A percentile compares a stretch with the other conserved stretches of the same genome.
Evolutionary conservation across 2,888 invertebrate genomes (phyloP).

Genomic region (Acleris laterana): DNA sequence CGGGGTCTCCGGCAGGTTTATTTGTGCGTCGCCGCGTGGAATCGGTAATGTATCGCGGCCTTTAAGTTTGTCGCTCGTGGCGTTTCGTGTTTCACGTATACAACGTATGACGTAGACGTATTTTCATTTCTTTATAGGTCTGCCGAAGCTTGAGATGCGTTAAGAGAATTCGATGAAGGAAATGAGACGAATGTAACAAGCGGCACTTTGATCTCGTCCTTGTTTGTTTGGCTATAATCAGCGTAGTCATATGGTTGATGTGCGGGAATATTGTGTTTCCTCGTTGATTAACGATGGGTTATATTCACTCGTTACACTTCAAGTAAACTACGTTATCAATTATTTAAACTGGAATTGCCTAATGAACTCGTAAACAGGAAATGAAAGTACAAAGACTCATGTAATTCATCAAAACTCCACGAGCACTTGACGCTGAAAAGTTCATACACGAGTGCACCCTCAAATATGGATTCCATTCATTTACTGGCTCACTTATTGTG

Average conservation of each 20-base stretch:
- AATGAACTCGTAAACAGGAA: neutral
- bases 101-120: constrained; percentile 35
- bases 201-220: constrained; percentile 57
- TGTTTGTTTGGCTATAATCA: constrained; percentile 60
- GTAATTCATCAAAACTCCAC: constrained; percentile 1
- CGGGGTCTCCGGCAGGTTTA: constrained; percentile 51
- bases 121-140: constrained; percentile 38
- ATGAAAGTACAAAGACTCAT: constrained; percentile 7
- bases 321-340: neutral
- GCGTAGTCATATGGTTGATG: constrained; percentile 41
- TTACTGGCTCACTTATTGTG: constrained; percentile 27
- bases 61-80: constrained; percentile 45
- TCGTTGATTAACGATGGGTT: constrained; percentile 27
- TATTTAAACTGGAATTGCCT: neutral
- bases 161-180: constrained; percentile 49
- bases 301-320: neutral
- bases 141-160: constrained; percentile 41
- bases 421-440: constrained; percentile 12
- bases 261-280: constrained; percentile 44
- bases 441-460: constrained; percentile 28
- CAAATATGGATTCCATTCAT: constrained; percentile 16
- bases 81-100: constrained; percentile 46
- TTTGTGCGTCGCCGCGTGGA: constrained; percentile 50
- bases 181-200: constrained; percentile 61
- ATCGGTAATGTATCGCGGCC: constrained; percentile 55